phyloP scores from a whole-genome alignment of 2,888 invertebrate species.

The Thecocarcelia acutangulata region DNA sequence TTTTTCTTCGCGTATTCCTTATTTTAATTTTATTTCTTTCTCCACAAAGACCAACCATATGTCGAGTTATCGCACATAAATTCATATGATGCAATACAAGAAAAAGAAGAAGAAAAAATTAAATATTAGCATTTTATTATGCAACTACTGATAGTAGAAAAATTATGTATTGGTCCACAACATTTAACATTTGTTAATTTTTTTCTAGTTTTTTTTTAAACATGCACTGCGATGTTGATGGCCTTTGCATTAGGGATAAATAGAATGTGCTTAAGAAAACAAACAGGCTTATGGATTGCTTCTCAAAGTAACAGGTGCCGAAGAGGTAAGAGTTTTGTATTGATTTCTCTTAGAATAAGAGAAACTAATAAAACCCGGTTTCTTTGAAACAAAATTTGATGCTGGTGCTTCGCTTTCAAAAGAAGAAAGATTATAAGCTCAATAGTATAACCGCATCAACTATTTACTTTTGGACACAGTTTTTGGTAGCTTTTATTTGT shows the following conservation, averaged over 20 bases:
- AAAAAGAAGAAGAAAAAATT: too few relatives aligned
- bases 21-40: conserved; percentile 8
- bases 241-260: conserved; percentile 22
- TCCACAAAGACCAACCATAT: conserved; percentile 16
- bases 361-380: too few relatives aligned
- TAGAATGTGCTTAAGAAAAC: not conserved
- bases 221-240: not conserved
- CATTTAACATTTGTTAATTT: conserved; percentile 24
- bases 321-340: too few relatives aligned
- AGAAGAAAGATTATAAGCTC: too few relatives aligned
- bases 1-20: conserved; percentile 10
- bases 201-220: not conserved
- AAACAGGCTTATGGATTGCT: too few relatives aligned
- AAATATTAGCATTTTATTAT: conserved; percentile 59
- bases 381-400: too few relatives aligned
- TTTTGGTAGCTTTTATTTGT: too few relatives aligned
- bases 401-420: too few relatives aligned
- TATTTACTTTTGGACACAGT: too few relatives aligned
- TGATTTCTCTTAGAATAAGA: too few relatives aligned
- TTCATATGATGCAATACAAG: conserved; percentile 49
- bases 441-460: too few relatives aligned
- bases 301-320: conserved; percentile 8
- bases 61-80: conserved; percentile 20
- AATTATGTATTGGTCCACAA: conserved; percentile 27
- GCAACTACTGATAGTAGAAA: conserved; percentile 50